A percentile compares a stretch with the other conserved stretches of the same genome.
Evolutionary conservation across 2,888 invertebrate species (phyloP).

Genomic region (Tetramorium bicarinatum): DNA sequence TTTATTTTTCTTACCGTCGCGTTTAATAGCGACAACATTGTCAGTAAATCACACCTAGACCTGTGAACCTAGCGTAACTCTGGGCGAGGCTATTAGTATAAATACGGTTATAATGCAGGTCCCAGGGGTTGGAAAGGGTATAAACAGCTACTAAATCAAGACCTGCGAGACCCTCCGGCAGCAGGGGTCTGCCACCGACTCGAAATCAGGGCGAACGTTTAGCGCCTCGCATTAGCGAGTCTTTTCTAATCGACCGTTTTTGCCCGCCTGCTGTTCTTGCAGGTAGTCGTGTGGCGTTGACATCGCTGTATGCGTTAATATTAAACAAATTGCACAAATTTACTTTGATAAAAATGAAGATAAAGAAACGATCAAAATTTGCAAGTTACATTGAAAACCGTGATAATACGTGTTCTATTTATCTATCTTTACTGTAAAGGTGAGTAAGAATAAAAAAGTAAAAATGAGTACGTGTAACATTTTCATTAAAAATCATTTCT

Average conservation of each 20-base stretch:
- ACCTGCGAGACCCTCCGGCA: constrained; percentile 69
- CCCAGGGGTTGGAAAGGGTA: constrained; percentile 80
- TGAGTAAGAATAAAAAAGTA: not conserved
- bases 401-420: not conserved
- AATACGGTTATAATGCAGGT: constrained; percentile 85
- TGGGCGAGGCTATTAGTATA: constrained; percentile 82
- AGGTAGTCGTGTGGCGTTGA: not conserved
- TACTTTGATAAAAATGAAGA: not conserved
- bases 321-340: not conserved
- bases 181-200: constrained; percentile 67
- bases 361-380: not conserved
- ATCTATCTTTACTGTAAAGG: not conserved
- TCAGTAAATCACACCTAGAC: constrained; percentile 77
- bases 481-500: not conserved
- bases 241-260: constrained; percentile 55
- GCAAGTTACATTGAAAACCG: not conserved
- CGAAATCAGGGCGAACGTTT: constrained; percentile 72
- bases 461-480: not conserved
- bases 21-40: constrained; percentile 64
- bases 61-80: constrained; percentile 70
- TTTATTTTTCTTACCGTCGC: constrained; percentile 46
- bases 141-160: constrained; percentile 85
- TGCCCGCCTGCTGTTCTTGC: constrained; percentile 12
- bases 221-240: constrained; percentile 57
- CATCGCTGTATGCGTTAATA: not conserved